These are phyloP conservation scores for Ctenicera cuprea DNA, from an alignment of 2,888 invertebrate species.

Conservation along the genomic window DNA sequence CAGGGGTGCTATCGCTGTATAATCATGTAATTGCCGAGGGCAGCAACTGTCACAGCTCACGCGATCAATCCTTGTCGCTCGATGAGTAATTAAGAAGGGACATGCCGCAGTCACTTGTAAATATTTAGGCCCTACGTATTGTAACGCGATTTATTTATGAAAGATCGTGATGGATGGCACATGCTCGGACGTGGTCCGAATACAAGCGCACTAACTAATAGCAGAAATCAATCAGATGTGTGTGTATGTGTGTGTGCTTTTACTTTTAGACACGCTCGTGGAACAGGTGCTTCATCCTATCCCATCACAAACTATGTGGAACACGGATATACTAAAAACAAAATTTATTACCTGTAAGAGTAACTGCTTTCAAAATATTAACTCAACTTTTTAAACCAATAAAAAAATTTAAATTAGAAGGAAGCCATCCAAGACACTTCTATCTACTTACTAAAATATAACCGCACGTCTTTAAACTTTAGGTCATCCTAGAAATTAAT, in stretches of 20 bases:
- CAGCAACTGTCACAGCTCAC: constrained; percentile 65
- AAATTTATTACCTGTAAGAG: constrained; percentile 48
- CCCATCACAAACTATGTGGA: constrained; percentile 58
- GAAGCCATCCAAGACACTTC: constrained; percentile 28
- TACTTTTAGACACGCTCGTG: constrained; percentile 68
- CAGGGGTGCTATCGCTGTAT: constrained; percentile 63
- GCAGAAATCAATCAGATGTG: constrained; percentile 66
- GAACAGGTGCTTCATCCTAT: constrained; percentile 65
- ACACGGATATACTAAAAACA: constrained; percentile 53
- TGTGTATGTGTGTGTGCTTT: constrained; percentile 60
- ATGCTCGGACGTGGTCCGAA: constrained; percentile 57
- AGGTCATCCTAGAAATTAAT: constrained; percentile 21
- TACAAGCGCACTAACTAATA: constrained; percentile 63
- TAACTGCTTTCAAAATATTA: constrained; percentile 48
- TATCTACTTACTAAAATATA: constrained; percentile 26
- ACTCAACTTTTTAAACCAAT: constrained; percentile 41
- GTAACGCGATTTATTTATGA: constrained; percentile 62
- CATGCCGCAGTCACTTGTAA: constrained; percentile 60
- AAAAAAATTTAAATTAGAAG: constrained; percentile 45
- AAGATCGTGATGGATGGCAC: constrained; percentile 62
- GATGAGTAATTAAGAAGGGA: constrained; percentile 66
- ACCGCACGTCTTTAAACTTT: constrained; percentile 11
- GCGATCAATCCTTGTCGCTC: constrained; percentile 71
- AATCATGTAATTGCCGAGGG: constrained; percentile 69
- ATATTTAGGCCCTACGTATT: constrained; percentile 62